Evolutionary conservation across 2,113 vertebrate species (phyloP).

Genomic region (Leptodactylus fuscus): DNA sequence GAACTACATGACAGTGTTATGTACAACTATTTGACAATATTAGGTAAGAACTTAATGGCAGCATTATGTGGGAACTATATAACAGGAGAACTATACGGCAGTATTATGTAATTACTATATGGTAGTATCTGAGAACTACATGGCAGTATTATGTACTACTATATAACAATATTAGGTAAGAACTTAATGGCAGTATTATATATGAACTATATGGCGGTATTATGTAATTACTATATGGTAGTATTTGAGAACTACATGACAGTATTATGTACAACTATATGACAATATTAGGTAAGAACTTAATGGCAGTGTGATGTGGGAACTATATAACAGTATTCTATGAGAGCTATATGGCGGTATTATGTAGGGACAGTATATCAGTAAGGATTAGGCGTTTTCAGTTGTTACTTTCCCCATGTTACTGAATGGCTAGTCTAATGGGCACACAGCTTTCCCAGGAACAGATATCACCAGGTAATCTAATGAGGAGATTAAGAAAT

Average conservation of each 20-base stretch:
- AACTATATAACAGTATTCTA: not conserved
- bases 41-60: too few relatives aligned
- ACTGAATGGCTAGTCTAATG: too few relatives aligned
- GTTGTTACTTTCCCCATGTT: too few relatives aligned
- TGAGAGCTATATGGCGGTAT: not conserved
- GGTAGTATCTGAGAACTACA: not conserved
- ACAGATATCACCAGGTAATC: too few relatives aligned
- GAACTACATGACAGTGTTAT: not conserved
- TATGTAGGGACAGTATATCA: not conserved
- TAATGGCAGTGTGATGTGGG: not conserved
- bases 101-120: not conserved
- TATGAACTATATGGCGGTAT: not conserved
- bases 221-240: not conserved
- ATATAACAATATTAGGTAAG: not conserved
- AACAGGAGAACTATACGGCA: too few relatives aligned
- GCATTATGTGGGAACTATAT: not conserved
- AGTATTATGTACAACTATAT: too few relatives aligned
- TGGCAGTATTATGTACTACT: not conserved
- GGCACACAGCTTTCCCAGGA: too few relatives aligned
- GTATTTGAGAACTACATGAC: too few relatives aligned
- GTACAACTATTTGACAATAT: not conserved
- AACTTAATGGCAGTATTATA: not conserved
- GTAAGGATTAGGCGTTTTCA: too few relatives aligned
- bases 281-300: not conserved
- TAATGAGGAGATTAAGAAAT: too few relatives aligned